These are phyloP conservation scores for Tychaedon coryphoeus DNA, from an alignment of 2,113 vertebrate species.

Conservation along the genomic window DNA sequence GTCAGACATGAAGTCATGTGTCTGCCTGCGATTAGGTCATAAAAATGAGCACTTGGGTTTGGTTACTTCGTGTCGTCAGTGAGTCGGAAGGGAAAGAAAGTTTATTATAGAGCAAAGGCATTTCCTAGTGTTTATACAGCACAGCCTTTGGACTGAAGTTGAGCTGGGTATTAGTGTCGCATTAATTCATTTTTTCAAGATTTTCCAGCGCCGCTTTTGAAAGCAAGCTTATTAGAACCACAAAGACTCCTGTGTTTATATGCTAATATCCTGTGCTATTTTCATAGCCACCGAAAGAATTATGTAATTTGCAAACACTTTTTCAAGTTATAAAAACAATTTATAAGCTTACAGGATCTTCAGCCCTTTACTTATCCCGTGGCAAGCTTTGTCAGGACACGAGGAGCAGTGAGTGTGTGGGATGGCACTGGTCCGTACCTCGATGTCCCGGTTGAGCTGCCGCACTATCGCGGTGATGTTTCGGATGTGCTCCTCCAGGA, in stretches of 20 bases:
- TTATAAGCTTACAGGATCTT: constrained; percentile 6
- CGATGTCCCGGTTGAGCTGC: constrained; percentile 79
- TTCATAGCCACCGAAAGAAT: constrained; percentile 1
- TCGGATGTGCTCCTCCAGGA: constrained; percentile 80
- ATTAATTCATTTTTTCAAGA: constrained; percentile 9
- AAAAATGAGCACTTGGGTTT: not conserved
- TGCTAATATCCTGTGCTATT: constrained; percentile 30
- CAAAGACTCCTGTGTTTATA: constrained; percentile 48
- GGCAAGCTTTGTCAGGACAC: not conserved
- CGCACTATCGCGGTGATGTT: constrained; percentile 80
- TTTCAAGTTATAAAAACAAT: constrained; percentile 35
- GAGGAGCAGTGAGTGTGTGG: not conserved
- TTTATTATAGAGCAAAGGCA: not conserved
- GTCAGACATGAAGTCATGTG: not conserved
- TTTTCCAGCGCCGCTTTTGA: constrained; percentile 20
- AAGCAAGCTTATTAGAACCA: constrained; percentile 24
- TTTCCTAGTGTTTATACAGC: constrained; percentile 16
- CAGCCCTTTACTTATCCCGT: not conserved
- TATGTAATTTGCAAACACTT: constrained; percentile 21
- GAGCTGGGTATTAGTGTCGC: not conserved
- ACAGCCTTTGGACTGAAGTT: constrained; percentile 25
- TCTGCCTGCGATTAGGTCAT: not conserved
- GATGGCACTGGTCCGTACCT: constrained; percentile 56
- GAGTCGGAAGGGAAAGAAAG: not conserved
- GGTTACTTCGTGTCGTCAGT: not conserved